Conservation (phyloP, 2,797 vertebrate genomes). For the Enteromius trimaculatus region DNA sequence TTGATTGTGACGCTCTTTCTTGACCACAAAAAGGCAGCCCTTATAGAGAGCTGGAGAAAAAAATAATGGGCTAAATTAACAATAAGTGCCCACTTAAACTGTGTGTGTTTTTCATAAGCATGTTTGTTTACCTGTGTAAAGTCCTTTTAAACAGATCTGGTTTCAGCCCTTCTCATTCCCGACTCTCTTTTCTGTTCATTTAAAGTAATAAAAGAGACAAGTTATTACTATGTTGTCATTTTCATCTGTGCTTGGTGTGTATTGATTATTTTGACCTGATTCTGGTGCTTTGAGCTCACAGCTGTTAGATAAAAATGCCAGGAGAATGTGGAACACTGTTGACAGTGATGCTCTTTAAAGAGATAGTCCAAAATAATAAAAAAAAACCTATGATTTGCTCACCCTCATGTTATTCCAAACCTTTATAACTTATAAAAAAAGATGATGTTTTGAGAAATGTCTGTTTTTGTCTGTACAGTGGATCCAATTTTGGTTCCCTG, state of each 20-base stretch:
- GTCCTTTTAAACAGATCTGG: constrained; percentile 2
- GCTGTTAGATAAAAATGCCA: constrained; percentile 32
- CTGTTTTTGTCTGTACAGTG: background rate
- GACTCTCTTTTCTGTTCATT: constrained; percentile 1
- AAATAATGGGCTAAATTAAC: constrained; percentile 26
- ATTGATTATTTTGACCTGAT: constrained; percentile 46
- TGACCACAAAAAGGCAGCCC: background rate
- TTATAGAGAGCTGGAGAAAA: background rate
- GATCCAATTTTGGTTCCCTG: background rate
- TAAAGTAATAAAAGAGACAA: constrained; percentile 27
- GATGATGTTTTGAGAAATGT: background rate
- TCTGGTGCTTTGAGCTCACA: constrained; percentile 19
- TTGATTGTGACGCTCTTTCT: constrained; percentile 18
- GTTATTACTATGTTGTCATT: constrained; percentile 30
- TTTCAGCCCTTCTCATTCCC: background rate
- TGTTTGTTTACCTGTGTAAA: constrained; percentile 26
- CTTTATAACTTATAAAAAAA: background rate
- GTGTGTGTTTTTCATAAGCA: constrained; percentile 4
- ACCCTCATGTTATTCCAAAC: background rate
- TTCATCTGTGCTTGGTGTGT: background rate
- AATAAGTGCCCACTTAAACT: constrained; percentile 31
- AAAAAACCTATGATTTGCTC: background rate
- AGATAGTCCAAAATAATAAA: background rate
- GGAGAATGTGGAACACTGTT: background rate
- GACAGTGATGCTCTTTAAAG: constrained; percentile 6